These are phyloP conservation scores for Benthosema pterotum DNA, from an alignment of 2,797 vertebrate species.

Conservation along the genomic window DNA sequence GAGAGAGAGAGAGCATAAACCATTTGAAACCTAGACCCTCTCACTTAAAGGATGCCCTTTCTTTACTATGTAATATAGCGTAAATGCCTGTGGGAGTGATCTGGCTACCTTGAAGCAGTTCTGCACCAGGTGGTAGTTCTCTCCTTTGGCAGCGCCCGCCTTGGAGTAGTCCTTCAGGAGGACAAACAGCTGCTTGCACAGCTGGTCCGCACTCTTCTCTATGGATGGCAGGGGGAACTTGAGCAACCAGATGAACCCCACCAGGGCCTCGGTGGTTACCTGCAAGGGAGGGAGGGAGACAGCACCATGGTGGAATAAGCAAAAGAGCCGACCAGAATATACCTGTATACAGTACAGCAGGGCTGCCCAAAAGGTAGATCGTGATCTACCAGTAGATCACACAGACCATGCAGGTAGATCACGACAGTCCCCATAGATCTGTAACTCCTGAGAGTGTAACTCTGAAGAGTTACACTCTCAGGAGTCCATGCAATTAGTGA, in stretches of 20 bases:
- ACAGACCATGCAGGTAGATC: too few relatives aligned
- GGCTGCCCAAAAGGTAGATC: too few relatives aligned
- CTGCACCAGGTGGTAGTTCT: slow-evolving; percentile 93
- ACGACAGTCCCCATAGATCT: too few relatives aligned
- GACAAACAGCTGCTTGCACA: slow-evolving; percentile 91
- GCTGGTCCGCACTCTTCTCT: slow-evolving; percentile 69
- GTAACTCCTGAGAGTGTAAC: too few relatives aligned
- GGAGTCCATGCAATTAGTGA: too few relatives aligned
- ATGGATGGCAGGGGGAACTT: slow-evolving; percentile 91
- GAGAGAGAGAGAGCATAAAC: slow-evolving; percentile 22
- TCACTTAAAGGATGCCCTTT: background rate
- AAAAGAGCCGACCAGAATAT: too few relatives aligned
- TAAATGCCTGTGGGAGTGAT: background rate
- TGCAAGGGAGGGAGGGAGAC: slow-evolving; percentile 51
- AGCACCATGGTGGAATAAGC: background rate
- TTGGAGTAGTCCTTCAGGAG: slow-evolving; percentile 95
- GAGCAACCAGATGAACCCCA: slow-evolving; percentile 88
- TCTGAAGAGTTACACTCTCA: too few relatives aligned
- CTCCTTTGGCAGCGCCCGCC: slow-evolving; percentile 89
- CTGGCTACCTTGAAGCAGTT: slow-evolving; percentile 93
- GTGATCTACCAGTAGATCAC: too few relatives aligned
- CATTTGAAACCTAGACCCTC: too few relatives aligned
- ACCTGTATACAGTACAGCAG: too few relatives aligned
- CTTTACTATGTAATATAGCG: background rate
- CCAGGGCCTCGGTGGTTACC: slow-evolving; percentile 93